These are phyloP conservation scores for Ageneiosus marmoratus DNA, from an alignment of 2,113 vertebrate genomes.

Conservation along the genomic window DNA sequence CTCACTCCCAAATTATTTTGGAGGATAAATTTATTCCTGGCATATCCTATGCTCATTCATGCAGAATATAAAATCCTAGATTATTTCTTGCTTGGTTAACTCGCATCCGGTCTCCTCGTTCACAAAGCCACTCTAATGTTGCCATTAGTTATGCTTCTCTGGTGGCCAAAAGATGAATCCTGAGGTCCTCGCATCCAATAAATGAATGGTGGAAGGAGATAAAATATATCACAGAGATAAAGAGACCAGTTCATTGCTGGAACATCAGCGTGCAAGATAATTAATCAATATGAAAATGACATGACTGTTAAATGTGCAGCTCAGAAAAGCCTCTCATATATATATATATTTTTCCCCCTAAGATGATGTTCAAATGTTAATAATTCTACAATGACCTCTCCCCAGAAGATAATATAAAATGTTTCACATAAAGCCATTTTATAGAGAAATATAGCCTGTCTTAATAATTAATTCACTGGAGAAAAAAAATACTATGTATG, in stretches of 20 bases:
- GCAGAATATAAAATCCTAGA: slow-evolving; percentile 82
- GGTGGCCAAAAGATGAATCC: slow-evolving; percentile 83
- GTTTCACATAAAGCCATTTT: slow-evolving; percentile 27
- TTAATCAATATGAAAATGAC: slow-evolving; percentile 63
- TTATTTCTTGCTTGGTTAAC: slow-evolving; percentile 84
- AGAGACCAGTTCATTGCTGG: slow-evolving; percentile 63
- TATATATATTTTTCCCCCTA: slow-evolving; percentile 25
- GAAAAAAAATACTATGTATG: neutral
- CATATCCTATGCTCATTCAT: slow-evolving; percentile 78
- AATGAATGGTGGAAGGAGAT: slow-evolving; percentile 78
- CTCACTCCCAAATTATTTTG: slow-evolving; percentile 65
- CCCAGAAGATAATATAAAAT: slow-evolving; percentile 6
- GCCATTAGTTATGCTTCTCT: slow-evolving; percentile 83
- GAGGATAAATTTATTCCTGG: slow-evolving; percentile 76
- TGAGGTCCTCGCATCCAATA: slow-evolving; percentile 73
- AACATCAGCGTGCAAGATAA: slow-evolving; percentile 63
- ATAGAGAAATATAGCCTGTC: slow-evolving; percentile 15
- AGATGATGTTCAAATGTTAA: slow-evolving; percentile 37
- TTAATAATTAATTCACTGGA: slow-evolving; percentile 13
- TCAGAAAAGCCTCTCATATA: slow-evolving; percentile 43
- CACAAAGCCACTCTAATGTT: slow-evolving; percentile 82
- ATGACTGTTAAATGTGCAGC: slow-evolving; percentile 50
- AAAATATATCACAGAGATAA: slow-evolving; percentile 66
- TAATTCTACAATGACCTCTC: slow-evolving; percentile 6
- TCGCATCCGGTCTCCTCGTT: slow-evolving; percentile 74